Evolutionary conservation across 2,888 invertebrate species (phyloP), one percentile per base, ranked within the genome.

Genomic region (Anticlea derivata): DNA sequence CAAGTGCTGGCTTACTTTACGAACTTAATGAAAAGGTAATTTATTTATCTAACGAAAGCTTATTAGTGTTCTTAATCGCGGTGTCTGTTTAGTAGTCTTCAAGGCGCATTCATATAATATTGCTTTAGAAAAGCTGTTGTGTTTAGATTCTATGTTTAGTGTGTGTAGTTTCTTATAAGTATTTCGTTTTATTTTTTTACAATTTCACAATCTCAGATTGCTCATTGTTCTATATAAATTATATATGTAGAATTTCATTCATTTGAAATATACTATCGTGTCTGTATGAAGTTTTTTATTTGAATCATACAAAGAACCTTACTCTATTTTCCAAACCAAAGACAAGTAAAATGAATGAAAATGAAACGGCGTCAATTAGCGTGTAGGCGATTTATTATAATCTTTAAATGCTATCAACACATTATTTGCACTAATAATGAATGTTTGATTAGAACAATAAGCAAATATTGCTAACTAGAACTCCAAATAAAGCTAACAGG

Each of bases 211-310:
- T 50, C 44, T 41, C 8, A 33, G 51, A 46, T 51, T 51, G 46
- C 7, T 38, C 23, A 17, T 24, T 27, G 29, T 8, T 17, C 7
- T 6, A 8, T 2, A 34, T 37, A 24, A 13, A n/a, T 13, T 47
- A 49, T 50, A 7, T 35, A 39, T 40, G 35, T 34, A 55, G 47
- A 11, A 30, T 43, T 50, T 50, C 47, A 50, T 58, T 56, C 22
- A 35, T 29, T 52, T 55, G 27, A 40, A 55, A 60, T 52, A 56
- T 50, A 58, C 34, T 50, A 58, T 41, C 35, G 43, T 49, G 17
- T 50, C 51, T 50, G 35, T 51, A 47, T n/a, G 20, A 10, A 11
- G 10, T 27, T 17, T 35, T 41, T 47, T 33, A 37, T 7, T 37
- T 26, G 8, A 11, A 35, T 11, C 35, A 2, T n/a, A n/a, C n/a